phyloP scores from a whole-genome alignment of 30 jellyfish, hydroid and myxozoan genomes.

The Turritopsis rubra region DNA sequence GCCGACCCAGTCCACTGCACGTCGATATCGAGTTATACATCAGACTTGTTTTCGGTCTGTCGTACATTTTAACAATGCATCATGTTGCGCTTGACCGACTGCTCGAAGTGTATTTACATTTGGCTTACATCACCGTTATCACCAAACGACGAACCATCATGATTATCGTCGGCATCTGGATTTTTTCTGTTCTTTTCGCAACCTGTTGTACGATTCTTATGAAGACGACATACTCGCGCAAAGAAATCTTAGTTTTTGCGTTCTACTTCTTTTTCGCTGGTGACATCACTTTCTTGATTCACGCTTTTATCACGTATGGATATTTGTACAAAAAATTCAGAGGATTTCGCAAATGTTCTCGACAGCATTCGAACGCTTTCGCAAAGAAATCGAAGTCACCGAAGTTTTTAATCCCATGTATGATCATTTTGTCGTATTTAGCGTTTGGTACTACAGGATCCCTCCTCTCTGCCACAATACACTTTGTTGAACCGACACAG shows the following conservation, averaged over 20 bases:
- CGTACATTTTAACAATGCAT: constrained; percentile 10
- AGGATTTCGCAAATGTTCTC: background rate
- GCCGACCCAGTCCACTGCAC: background rate
- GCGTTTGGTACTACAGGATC: background rate
- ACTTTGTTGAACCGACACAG: background rate
- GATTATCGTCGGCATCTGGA: background rate
- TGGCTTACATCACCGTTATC: background rate
- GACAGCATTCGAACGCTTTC: constrained; percentile 3
- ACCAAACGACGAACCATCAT: background rate
- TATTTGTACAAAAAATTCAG: constrained; percentile 14
- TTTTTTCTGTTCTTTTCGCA: background rate
- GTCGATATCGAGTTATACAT: background rate
- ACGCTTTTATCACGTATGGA: background rate
- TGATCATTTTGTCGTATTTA: constrained; percentile 13
- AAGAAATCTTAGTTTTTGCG: background rate
- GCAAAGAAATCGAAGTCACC: background rate
- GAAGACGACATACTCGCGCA: background rate
- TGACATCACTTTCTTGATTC: background rate
- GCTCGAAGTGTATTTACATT: constrained; percentile 9
- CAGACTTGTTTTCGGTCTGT: background rate
- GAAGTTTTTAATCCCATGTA: background rate
- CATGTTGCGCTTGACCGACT: constrained; percentile 21
- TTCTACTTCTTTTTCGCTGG: background rate
- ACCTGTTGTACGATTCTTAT: background rate
- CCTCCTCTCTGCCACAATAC: background rate